These are phyloP conservation scores for Euclidia mi DNA, from an alignment of 2,888 invertebrate genomes.

Conservation along the genomic window DNA sequence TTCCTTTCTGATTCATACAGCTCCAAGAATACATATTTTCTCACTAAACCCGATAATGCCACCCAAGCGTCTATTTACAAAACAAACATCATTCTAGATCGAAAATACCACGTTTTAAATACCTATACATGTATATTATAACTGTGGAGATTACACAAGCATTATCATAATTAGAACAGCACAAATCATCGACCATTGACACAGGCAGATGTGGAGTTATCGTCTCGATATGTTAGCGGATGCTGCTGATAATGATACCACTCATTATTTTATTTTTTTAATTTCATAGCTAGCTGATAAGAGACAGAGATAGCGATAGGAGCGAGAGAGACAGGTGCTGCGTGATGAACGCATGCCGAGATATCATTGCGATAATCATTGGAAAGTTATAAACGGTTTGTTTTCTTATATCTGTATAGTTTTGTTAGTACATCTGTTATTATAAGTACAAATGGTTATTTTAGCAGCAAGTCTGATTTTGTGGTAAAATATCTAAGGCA, in stretches of 20 bases:
- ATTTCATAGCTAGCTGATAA: slow-evolving; percentile 76
- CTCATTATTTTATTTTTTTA: slow-evolving; percentile 82
- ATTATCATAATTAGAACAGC: slow-evolving; percentile 60
- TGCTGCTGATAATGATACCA: slow-evolving; percentile 76
- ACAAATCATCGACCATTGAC: slow-evolving; percentile 71
- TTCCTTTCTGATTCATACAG: too few relatives aligned
- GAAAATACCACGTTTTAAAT: background rate
- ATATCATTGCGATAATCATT: slow-evolving; percentile 64
- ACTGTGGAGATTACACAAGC: slow-evolving; percentile 29
- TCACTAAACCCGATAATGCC: too few relatives aligned
- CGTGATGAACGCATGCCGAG: slow-evolving; percentile 79
- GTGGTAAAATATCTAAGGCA: too few relatives aligned
- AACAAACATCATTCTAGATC: background rate
- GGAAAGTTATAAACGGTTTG: slow-evolving; percentile 57
- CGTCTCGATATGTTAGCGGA: slow-evolving; percentile 75
- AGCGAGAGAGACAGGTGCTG: slow-evolving; percentile 67
- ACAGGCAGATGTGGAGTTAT: slow-evolving; percentile 79
- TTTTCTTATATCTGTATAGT: slow-evolving; percentile 24
- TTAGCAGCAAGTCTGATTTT: too few relatives aligned
- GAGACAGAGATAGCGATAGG: slow-evolving; percentile 65
- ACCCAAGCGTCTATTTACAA: background rate
- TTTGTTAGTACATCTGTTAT: too few relatives aligned
- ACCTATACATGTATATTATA: background rate
- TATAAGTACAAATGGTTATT: too few relatives aligned
- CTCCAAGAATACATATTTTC: too few relatives aligned